Evolutionary conservation across 2,113 vertebrate genomes (phyloP), one percentile per base, ranked within the genome.

Genomic region (Lasiurus cinereus): DNA sequence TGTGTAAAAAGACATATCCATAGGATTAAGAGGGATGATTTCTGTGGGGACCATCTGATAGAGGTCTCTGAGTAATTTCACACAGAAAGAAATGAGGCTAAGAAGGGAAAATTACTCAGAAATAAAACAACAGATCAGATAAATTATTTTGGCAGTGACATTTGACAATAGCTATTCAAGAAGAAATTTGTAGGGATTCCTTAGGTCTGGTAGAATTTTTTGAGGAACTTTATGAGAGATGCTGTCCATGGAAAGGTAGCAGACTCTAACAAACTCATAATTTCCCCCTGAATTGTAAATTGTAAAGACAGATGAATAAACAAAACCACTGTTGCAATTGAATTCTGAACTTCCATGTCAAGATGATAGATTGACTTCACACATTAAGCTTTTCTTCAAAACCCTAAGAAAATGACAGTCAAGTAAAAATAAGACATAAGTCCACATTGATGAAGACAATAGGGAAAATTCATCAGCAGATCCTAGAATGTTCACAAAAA

Each of bases 111-210:
- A 33, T 74, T 76, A 83, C 11, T 11, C n/a, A 72, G 56, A 86
- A 52, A 29, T n/a, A 33, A 93, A 77, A 69, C 33, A 69, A 27
- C 14, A 72, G 31, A 7, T 90, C 13, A 83, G 5, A 27, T 27
- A 85, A 74, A 72, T 89, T 88, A 82, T 88, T 66, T 91, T 67
- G 27, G 36, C 33, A 77, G 19, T 27, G 39, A 66, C 43, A 85
- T 91, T 72, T 72, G 24, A 36, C 73, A 66, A 46, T 33, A 36
- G 62, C 8, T 29, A 6, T 84, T 21, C 9, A 50, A n/a, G 29
- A 93, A 92, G 39, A 91, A 89, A 89, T 36, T 56, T 77, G 48
- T 39, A 78, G 13, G 6, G 31, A 50, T 72, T 18, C 50, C 36
- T 69, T 62, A 67, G 24, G 1, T 76, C 29, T 59, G 43, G 50